Conservation (phyloP, 2,113 vertebrate species). For the Dasyprocta punctata region DNA sequence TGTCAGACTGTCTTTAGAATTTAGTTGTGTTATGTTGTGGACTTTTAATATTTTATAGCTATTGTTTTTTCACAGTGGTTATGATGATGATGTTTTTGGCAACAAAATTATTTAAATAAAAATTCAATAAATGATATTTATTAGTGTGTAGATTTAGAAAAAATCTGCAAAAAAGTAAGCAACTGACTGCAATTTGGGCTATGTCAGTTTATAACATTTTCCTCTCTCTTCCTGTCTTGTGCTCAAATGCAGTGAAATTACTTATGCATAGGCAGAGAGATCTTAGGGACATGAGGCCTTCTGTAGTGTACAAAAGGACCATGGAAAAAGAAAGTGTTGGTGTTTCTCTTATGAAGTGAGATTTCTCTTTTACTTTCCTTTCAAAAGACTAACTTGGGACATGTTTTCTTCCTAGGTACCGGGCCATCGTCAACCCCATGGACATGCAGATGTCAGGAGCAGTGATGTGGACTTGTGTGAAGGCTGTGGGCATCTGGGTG, state of each 20-base stretch:
- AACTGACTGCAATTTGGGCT: background rate
- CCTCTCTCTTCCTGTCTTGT: background rate
- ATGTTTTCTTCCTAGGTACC: slow-evolving; percentile 89
- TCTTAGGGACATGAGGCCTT: background rate
- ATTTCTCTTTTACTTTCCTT: background rate
- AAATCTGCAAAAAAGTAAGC: background rate
- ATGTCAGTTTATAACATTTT: background rate
- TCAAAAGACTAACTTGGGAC: background rate
- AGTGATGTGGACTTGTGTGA: slow-evolving; percentile 93
- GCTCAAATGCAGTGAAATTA: background rate
- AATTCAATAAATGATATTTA: background rate
- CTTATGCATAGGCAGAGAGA: background rate
- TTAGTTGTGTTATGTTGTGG: background rate
- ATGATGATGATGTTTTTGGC: background rate
- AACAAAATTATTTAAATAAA: slow-evolving; percentile 18
- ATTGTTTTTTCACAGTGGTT: background rate
- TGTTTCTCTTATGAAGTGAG: background rate
- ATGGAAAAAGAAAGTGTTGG: background rate
- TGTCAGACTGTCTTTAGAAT: background rate
- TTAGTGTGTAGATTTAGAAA: background rate
- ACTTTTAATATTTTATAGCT: background rate
- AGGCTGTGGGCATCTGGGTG: slow-evolving; percentile 93
- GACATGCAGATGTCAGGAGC: slow-evolving; percentile 94
- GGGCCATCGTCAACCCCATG: slow-evolving; percentile 98
- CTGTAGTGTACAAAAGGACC: background rate